phyloP scores from a whole-genome alignment of 1,140 invertebrate species.

The Drosophila virilis region DNA sequence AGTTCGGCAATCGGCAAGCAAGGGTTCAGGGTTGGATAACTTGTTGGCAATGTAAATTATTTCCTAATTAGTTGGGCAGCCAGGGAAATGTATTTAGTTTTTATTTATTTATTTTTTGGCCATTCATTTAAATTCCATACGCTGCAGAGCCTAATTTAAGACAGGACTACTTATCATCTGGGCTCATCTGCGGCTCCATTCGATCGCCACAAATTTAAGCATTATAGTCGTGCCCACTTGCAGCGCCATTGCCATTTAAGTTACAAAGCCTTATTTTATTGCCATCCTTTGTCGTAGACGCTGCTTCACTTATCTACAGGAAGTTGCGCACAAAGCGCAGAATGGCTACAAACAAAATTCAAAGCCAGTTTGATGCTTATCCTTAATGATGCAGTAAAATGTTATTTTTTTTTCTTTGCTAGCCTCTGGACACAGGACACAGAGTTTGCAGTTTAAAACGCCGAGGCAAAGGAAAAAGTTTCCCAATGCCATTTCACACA shows the following conservation, averaged over 20 bases:
- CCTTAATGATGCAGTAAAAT: slow-evolving; percentile 82
- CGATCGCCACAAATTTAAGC: slow-evolving; percentile 50
- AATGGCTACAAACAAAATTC: slow-evolving; percentile 68
- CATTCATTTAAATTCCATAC: slow-evolving; percentile 1
- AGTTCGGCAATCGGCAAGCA: slow-evolving; percentile 49
- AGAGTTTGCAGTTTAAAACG: slow-evolving; percentile 42
- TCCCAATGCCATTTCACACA: slow-evolving; percentile 4
- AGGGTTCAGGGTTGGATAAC: slow-evolving; percentile 57
- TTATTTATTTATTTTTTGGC: neutral
- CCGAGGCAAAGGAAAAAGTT: slow-evolving; percentile 51
- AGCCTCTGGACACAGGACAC: slow-evolving; percentile 10
- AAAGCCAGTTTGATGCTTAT: slow-evolving; percentile 77
- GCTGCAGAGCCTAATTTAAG: neutral
- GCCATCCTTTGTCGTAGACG: slow-evolving; percentile 13
- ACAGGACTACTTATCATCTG: slow-evolving; percentile 12
- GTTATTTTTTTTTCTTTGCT: slow-evolving; percentile 28
- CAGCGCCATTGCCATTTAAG: slow-evolving; percentile 22
- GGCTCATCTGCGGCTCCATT: slow-evolving; percentile 36
- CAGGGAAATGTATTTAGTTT: neutral
- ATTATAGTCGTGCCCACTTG: slow-evolving; percentile 29
- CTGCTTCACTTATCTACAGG: slow-evolving; percentile 56
- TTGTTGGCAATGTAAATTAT: slow-evolving; percentile 69
- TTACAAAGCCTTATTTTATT: slow-evolving; percentile 50
- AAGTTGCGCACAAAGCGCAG: slow-evolving; percentile 55
- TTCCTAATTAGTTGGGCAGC: slow-evolving; percentile 67